Conservation (phyloP, 2,797 vertebrate genomes). For the Rhincodon typus region DNA sequence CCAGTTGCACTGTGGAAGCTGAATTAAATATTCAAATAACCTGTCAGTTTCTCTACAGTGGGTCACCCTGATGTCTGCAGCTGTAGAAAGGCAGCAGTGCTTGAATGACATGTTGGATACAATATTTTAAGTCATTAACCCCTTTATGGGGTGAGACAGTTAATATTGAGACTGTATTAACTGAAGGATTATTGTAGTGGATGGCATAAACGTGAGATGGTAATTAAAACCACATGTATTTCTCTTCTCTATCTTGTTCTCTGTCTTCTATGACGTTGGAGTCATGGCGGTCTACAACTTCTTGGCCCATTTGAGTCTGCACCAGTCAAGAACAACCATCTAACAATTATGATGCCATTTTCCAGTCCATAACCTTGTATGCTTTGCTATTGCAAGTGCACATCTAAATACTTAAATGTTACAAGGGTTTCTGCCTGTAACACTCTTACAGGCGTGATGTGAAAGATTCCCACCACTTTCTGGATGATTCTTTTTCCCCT, state of each 20-base stretch:
- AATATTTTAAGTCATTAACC: not conserved
- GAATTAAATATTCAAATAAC: not conserved
- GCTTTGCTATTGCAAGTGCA: too few species aligned
- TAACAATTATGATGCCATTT: too few species aligned
- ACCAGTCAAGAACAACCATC: too few species aligned
- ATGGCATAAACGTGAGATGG: not conserved
- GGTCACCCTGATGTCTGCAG: not conserved
- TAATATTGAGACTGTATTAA: not conserved
- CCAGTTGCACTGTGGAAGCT: not conserved
- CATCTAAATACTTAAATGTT: too few species aligned
- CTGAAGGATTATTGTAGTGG: not conserved
- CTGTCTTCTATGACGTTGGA: not conserved
- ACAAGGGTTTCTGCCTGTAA: too few species aligned
- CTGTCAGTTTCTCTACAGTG: not conserved
- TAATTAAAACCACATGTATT: not conserved
- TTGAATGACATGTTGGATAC: not conserved
- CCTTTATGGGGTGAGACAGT: not conserved
- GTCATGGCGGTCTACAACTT: too few species aligned
- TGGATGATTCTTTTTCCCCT: too few species aligned
- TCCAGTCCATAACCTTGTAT: too few species aligned
- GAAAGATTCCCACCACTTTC: too few species aligned
- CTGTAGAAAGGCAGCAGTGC: not conserved
- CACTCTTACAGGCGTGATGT: too few species aligned
- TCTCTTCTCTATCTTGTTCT: not conserved
- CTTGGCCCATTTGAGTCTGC: too few species aligned